Conservation (phyloP, 2,888 invertebrate genomes). For the Micropterix aruncella region DNA sequence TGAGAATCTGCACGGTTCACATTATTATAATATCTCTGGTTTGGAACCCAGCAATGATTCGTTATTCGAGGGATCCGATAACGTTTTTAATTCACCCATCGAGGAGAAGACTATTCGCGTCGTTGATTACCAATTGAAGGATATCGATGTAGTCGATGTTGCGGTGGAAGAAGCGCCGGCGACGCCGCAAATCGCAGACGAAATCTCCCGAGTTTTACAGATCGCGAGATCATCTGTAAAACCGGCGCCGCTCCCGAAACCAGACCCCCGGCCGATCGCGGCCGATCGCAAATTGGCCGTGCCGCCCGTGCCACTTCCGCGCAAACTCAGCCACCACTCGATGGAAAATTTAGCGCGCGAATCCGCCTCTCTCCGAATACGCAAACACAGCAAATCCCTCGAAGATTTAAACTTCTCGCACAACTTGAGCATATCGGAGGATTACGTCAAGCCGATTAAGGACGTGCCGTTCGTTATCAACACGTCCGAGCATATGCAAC, state of each 20-base stretch:
- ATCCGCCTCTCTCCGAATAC: too few species aligned
- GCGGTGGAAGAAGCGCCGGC: background rate
- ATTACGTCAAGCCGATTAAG: slow-evolving; percentile 24
- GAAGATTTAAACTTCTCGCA: slow-evolving; percentile 7
- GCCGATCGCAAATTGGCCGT: background rate
- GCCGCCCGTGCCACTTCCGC: slow-evolving; percentile 12
- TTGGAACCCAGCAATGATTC: slow-evolving; percentile 18
- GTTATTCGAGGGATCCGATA: slow-evolving; percentile 27
- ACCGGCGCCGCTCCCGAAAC: slow-evolving; percentile 2
- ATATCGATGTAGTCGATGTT: background rate
- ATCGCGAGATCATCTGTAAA: slow-evolving; percentile 12
- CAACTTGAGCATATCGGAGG: background rate
- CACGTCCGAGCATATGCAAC: slow-evolving; percentile 12
- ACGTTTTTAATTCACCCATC: slow-evolving; percentile 17
- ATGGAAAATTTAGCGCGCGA: slow-evolving; percentile 9
- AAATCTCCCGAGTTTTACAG: slow-evolving; percentile 25
- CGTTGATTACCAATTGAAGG: background rate
- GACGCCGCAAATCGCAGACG: slow-evolving; percentile 17
- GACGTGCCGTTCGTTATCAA: slow-evolving; percentile 28
- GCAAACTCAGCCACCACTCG: slow-evolving; percentile 14
- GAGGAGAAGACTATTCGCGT: background rate
- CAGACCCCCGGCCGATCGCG: background rate
- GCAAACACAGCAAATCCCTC: background rate
- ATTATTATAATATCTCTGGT: background rate
- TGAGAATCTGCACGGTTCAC: slow-evolving; percentile 19